Evolutionary conservation across 1,140 invertebrate genomes (phyloP).

Genomic region (Adelges cooleyi): DNA sequence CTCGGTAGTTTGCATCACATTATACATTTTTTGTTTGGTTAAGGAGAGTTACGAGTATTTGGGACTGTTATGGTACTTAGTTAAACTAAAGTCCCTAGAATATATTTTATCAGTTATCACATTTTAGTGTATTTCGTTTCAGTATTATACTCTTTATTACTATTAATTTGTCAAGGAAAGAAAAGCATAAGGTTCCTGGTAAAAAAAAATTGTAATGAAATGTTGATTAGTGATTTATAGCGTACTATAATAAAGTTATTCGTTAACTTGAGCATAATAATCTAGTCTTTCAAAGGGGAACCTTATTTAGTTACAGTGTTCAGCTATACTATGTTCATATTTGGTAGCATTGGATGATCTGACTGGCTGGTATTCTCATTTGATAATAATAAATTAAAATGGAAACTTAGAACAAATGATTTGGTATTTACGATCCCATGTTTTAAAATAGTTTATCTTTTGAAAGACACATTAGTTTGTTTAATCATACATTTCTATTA

Average conservation of each 20-base stretch:
- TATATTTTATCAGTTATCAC: conserved; percentile 2
- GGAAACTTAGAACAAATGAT: too few relatives aligned
- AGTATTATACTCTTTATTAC: conserved; percentile 17
- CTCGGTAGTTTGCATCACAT: conserved; percentile 4
- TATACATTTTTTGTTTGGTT: conserved; percentile 7
- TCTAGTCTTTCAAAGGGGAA: conserved; percentile 4
- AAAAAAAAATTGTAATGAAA: neutral
- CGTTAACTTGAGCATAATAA: neutral
- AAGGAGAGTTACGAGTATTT: conserved; percentile 26
- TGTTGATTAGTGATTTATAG: conserved; percentile 13
- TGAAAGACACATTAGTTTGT: too few relatives aligned
- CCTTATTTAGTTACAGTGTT: too few relatives aligned
- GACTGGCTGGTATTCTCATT: too few relatives aligned
- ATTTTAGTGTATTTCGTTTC: conserved; percentile 10
- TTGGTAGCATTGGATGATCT: too few relatives aligned
- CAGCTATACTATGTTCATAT: too few relatives aligned
- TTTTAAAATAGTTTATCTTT: too few relatives aligned
- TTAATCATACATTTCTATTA: too few relatives aligned
- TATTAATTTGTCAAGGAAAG: neutral
- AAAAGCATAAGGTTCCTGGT: neutral
- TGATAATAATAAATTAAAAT: too few relatives aligned
- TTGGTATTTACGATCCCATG: too few relatives aligned
- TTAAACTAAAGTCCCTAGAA: conserved; percentile 1
- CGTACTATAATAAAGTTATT: neutral
- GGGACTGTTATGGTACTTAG: conserved; percentile 25